Conservation (phyloP, 2,113 vertebrate genomes). For the Myiopsitta monachus region DNA sequence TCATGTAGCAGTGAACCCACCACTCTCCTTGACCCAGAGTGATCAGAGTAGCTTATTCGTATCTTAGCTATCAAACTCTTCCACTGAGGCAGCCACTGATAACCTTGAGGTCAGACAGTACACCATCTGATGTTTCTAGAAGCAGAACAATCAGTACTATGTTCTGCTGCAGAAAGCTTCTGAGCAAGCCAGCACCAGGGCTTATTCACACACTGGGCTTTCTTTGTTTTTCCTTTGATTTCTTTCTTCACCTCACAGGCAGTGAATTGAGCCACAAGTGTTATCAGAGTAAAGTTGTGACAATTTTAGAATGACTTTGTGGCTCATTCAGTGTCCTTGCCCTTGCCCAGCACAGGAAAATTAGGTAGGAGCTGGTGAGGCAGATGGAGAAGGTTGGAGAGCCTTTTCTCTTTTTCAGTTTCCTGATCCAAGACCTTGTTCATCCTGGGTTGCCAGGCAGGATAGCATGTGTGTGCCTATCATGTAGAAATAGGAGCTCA, state of each 20-base stretch:
- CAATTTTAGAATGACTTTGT: not conserved
- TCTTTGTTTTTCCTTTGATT: accelerated
- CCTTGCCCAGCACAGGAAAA: not conserved
- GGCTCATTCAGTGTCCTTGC: not conserved
- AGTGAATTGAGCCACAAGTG: not conserved
- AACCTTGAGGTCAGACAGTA: not conserved
- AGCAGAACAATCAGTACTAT: not conserved
- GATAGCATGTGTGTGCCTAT: not conserved
- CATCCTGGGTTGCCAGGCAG: not conserved
- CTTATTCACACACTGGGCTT: not conserved
- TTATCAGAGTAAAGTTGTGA: not conserved
- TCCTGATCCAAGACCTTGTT: not conserved
- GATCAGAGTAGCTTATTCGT: not conserved
- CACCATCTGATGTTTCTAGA: accelerated
- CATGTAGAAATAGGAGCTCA: not conserved
- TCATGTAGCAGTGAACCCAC: accelerated
- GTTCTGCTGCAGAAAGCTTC: not conserved
- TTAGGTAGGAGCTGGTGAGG: not conserved
- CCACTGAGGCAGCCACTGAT: accelerated
- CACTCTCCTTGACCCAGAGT: not conserved
- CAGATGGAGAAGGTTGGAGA: not conserved
- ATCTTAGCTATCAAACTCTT: not conserved
- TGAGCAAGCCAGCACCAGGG: not conserved
- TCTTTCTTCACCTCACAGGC: not conserved
- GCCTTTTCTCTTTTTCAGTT: not conserved